Percentiles rank a stretch among this genome's conserved stretches.
phyloP scores from a whole-genome alignment of 2,113 vertebrate genomes.

The Accipiter virgatus region DNA sequence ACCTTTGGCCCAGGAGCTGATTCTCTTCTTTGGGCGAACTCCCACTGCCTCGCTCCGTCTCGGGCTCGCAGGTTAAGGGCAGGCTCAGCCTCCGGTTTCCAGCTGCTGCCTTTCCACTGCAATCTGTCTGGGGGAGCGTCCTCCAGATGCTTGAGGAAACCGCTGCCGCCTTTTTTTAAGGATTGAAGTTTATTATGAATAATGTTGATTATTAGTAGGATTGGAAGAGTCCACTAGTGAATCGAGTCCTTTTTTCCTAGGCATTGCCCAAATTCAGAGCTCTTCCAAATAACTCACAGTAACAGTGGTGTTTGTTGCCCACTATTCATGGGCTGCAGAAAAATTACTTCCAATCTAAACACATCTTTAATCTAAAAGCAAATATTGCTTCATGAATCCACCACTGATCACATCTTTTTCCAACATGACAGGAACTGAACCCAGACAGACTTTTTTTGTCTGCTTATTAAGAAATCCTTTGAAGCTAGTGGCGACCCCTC shows the following conservation, averaged over 20 bases:
- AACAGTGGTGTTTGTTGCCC: background rate
- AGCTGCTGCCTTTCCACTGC: background rate
- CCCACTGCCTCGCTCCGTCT: background rate
- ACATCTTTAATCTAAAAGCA: conserved; percentile 30
- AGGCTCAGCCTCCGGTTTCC: background rate
- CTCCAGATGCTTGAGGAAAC: background rate
- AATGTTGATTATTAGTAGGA: background rate
- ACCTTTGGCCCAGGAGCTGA: background rate
- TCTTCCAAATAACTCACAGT: background rate
- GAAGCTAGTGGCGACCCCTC: conserved; percentile 16
- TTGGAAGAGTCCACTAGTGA: background rate
- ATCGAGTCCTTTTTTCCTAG: background rate
- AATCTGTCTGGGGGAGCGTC: background rate
- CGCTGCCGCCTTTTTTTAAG: background rate
- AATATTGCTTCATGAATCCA: background rate
- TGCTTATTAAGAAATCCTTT: conserved; percentile 42
- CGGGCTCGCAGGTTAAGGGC: background rate
- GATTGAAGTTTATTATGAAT: background rate
- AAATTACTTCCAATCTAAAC: conserved; percentile 16
- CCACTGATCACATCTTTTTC: conserved; percentile 41
- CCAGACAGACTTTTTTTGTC: background rate
- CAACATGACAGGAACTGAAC: conserved; percentile 61
- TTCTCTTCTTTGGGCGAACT: background rate
- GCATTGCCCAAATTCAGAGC: background rate
- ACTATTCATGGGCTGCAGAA: background rate